Evolutionary conservation across 2,888 invertebrate genomes (phyloP).

Genomic region (Ceraclea dissimilis): DNA sequence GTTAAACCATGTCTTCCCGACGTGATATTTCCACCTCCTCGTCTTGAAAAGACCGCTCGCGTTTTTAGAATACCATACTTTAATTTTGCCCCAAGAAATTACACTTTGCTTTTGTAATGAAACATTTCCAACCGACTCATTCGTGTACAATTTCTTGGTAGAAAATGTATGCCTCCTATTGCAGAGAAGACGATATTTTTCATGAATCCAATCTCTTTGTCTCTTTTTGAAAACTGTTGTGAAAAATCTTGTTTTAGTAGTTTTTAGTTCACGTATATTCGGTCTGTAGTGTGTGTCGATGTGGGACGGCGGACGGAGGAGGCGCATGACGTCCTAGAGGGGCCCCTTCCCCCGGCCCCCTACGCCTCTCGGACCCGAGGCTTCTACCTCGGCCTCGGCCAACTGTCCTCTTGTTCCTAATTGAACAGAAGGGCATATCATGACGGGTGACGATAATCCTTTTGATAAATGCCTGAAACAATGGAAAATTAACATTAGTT

Average conservation of each 20-base stretch:
- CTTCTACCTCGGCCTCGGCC: constrained; percentile 6
- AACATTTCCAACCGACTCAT: background rate
- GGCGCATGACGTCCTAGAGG: constrained; percentile 21
- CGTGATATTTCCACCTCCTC: too few relatives aligned
- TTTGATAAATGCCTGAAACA: constrained; percentile 1
- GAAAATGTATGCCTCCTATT: background rate
- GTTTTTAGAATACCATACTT: background rate
- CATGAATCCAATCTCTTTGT: background rate
- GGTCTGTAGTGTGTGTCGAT: constrained; percentile 25
- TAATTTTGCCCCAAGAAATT: background rate
- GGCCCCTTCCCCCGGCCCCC: constrained; percentile 16
- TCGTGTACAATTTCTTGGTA: background rate
- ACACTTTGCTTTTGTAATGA: background rate
- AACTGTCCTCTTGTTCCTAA: background rate
- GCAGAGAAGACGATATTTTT: background rate
- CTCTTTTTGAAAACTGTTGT: background rate
- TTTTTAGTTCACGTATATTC: background rate
- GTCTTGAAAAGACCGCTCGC: too few relatives aligned
- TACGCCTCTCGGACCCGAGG: constrained; percentile 6
- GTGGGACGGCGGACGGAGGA: constrained; percentile 13
- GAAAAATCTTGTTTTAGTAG: background rate
- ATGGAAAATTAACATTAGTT: too few relatives aligned
- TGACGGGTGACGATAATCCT: constrained; percentile 1
- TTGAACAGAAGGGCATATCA: constrained; percentile 1
- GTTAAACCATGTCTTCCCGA: too few relatives aligned